These are phyloP conservation scores for Todiramphus chloris DNA, from an alignment of 2,113 vertebrate genomes.

Conservation along the genomic window DNA sequence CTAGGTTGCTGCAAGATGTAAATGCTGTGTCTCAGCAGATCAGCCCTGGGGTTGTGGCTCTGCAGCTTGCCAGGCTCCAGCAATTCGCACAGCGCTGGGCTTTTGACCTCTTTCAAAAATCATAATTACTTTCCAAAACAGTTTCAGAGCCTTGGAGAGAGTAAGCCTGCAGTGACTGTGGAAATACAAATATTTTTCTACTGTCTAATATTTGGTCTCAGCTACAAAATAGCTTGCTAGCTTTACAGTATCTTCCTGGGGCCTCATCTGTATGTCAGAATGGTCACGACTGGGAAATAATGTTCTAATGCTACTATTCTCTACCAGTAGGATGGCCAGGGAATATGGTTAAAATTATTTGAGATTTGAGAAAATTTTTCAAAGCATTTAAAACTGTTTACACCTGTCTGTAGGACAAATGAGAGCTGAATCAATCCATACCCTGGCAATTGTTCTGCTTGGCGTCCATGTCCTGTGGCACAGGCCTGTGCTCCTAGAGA, in stretches of 20 bases:
- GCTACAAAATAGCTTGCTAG: not conserved
- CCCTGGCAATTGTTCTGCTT: not conserved
- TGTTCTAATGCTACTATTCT: not conserved
- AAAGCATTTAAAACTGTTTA: not conserved
- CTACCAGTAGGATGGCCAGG: not conserved
- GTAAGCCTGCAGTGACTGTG: not conserved
- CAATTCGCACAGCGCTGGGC: not conserved
- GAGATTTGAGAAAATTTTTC: not conserved
- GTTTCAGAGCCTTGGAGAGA: not conserved
- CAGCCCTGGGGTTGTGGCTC: not conserved
- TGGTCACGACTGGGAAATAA: not conserved
- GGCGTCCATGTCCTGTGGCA: rapidly evolving
- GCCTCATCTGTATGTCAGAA: not conserved
- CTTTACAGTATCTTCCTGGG: not conserved
- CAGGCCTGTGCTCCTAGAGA: not conserved
- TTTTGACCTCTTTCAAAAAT: not conserved
- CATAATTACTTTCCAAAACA: not conserved
- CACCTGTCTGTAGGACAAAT: not conserved
- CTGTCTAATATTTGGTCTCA: not conserved
- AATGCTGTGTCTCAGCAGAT: not conserved
- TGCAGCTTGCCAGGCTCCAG: not conserved
- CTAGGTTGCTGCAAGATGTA: not conserved
- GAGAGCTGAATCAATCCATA: not conserved
- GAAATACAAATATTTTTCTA: not conserved
- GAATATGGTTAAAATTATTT: not conserved